These are phyloP conservation scores for Aspidiotus rigidus DNA, from an alignment of 2,888 invertebrate genomes.

Conservation along the genomic window DNA sequence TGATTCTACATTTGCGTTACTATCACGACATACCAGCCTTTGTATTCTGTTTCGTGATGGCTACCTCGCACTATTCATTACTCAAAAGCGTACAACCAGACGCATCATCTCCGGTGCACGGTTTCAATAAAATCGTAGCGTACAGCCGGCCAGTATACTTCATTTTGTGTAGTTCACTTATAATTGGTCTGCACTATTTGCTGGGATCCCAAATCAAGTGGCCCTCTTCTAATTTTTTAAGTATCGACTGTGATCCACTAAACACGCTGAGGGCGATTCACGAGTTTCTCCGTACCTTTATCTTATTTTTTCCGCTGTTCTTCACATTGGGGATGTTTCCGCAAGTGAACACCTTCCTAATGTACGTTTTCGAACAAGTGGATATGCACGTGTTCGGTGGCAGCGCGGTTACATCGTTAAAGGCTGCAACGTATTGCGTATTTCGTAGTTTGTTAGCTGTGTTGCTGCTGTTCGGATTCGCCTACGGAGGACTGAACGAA, in stretches of 20 bases:
- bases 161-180: conserved; percentile 38
- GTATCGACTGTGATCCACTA: conserved; percentile 39
- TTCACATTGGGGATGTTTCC: conserved; percentile 95
- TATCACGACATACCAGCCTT: conserved; percentile 89
- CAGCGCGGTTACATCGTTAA: conserved; percentile 73
- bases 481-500: conserved; percentile 77
- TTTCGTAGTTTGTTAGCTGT: conserved; percentile 71
- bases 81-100: conserved; percentile 98
- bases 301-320: conserved; percentile 84
- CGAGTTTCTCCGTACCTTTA: conserved; percentile 65
- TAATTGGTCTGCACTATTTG: conserved; percentile 36
- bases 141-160: conserved; percentile 47
- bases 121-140: conserved; percentile 88
- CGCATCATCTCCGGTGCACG: conserved; percentile 96
- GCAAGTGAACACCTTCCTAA: conserved; percentile 90
- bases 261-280: conserved; percentile 44
- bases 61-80: conserved; percentile 92
- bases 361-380: conserved; percentile 92
- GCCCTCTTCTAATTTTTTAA: conserved; percentile 45
- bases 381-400: conserved; percentile 86
- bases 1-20: conserved; percentile 70
- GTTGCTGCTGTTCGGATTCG: conserved; percentile 71
- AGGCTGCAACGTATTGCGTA: conserved; percentile 73
- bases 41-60: conserved; percentile 94
- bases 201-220: conserved; percentile 28